A percentile compares a stretch with the other conserved stretches of the same genome.
Evolutionary conservation across 2,797 vertebrate species (phyloP).

Genomic region (Acipenser oxyrinchus): DNA sequence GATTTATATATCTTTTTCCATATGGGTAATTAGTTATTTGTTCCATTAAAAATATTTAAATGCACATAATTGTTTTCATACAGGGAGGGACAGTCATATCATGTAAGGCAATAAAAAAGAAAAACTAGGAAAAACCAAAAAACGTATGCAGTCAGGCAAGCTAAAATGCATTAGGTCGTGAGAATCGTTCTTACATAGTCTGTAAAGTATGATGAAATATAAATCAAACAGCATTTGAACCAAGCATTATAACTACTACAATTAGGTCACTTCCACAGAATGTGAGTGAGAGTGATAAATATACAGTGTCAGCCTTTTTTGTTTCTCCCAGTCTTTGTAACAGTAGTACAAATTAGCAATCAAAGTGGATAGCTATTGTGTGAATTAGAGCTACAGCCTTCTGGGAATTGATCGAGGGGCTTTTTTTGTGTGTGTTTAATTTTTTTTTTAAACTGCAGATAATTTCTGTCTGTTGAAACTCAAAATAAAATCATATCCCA

Average conservation of each 20-base stretch:
- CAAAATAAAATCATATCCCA: constrained; percentile 48
- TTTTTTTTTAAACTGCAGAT: constrained; percentile 27
- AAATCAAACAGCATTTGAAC: constrained; percentile 33
- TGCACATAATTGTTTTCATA: too few species aligned
- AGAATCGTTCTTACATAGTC: constrained; percentile 58
- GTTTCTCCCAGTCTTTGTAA: constrained; percentile 35
- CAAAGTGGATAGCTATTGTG: constrained; percentile 32
- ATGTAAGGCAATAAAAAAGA: constrained; percentile 27
- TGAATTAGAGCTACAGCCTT: constrained; percentile 21
- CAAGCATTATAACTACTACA: constrained; percentile 29
- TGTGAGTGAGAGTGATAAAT: constrained; percentile 51
- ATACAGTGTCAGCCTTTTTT: constrained; percentile 24
- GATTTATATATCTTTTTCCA: too few species aligned
- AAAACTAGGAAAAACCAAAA: constrained; percentile 42
- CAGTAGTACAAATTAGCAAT: constrained; percentile 36
- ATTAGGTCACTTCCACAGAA: constrained; percentile 48
- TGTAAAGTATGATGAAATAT: constrained; percentile 55
- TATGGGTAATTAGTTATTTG: too few species aligned
- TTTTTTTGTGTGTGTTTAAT: too few species aligned
- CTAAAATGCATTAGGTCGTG: constrained; percentile 71
- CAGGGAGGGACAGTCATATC: too few species aligned
- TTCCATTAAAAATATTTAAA: too few species aligned
- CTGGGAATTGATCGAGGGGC: constrained; percentile 43
- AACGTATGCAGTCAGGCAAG: constrained; percentile 53
- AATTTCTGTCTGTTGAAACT: constrained; percentile 61